Base-by-base conservation (phyloP, 2,113 vertebrate genomes). In the Ceyx margarethae region DNA sequence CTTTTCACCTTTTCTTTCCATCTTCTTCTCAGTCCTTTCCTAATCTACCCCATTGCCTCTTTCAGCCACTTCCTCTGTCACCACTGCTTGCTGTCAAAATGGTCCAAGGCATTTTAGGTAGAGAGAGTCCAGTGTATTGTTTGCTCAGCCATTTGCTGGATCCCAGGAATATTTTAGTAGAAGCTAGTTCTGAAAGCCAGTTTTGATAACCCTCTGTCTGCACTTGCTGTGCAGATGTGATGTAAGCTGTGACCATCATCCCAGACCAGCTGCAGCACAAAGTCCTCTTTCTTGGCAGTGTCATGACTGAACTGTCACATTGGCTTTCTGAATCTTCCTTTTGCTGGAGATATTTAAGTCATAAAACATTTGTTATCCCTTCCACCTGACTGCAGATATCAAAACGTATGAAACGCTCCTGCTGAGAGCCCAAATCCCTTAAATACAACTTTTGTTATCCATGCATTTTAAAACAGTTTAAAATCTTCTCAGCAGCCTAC, bases 201-300 rank as follows among this genome's bases (percentile, higher is more conserved):
- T 76, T 81, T 58, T 81, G 78, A 84, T 76, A 48, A 13, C 29
- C 6, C 67, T 96, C 51, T 54, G 83, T 96, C 51, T 54, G 83
- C 71, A 42, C 48, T 81, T 21, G 28, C 75, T 91, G 85, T 60
- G 82, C 66, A 81, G 58, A 54, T 84, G 13, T 68, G 77, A 87
- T 81, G 89, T 87, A 17, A 92, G 54, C 81, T 79, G 88, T 67
- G 92, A 87, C 2, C 25, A 2, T 5, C 31, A 33, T n/a, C 84
- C 86, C 89, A 91, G 26, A 83, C 15, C 81, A 90, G 84, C 89
- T 87, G 91, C 84, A 87, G 50, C 91, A 87, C 93, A 62, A 12
- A 75, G 37, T 72, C 35, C 1, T 74, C 19, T 15, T 83, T 87
- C 72, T 88, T 22, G 2, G 68, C 56, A 62, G 37, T 6, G 4